These are phyloP conservation scores for Porites evermanni DNA, from an alignment of 92 coral and sea anemone genomes.

Conservation along the genomic window DNA sequence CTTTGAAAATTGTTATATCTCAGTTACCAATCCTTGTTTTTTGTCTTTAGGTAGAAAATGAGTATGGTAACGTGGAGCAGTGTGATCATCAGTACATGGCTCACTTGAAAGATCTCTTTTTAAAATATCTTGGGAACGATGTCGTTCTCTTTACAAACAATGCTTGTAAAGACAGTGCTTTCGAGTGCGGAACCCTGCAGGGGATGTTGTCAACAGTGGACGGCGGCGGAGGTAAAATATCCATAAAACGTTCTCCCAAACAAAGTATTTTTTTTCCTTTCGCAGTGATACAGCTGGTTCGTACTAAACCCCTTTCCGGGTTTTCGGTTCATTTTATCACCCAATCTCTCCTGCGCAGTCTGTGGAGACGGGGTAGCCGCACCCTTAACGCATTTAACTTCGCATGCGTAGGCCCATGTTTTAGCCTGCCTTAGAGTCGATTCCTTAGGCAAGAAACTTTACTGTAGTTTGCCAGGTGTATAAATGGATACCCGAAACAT, in stretches of 20 bases:
- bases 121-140: constrained; percentile 80
- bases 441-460: no score
- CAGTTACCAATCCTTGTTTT: background rate
- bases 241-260: background rate
- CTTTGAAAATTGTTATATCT: no score
- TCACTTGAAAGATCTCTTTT: constrained; percentile 72
- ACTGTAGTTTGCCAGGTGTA: no score
- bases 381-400: no score
- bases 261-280: background rate
- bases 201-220: constrained; percentile 84
- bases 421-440: no score
- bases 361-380: no score
- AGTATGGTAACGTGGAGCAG: constrained; percentile 86
- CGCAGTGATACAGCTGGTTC: background rate
- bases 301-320: no score
- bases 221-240: constrained; percentile 79
- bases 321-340: no score
- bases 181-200: constrained; percentile 84
- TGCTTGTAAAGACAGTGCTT: constrained; percentile 61
- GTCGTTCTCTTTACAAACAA: constrained; percentile 88
- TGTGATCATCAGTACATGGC: constrained; percentile 88
- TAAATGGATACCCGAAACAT: no score
- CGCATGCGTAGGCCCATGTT: no score
- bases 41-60: constrained; percentile 86
- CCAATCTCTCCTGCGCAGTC: no score